phyloP scores from a whole-genome alignment of 1,140 invertebrate species.

The Euwallacea similis region DNA sequence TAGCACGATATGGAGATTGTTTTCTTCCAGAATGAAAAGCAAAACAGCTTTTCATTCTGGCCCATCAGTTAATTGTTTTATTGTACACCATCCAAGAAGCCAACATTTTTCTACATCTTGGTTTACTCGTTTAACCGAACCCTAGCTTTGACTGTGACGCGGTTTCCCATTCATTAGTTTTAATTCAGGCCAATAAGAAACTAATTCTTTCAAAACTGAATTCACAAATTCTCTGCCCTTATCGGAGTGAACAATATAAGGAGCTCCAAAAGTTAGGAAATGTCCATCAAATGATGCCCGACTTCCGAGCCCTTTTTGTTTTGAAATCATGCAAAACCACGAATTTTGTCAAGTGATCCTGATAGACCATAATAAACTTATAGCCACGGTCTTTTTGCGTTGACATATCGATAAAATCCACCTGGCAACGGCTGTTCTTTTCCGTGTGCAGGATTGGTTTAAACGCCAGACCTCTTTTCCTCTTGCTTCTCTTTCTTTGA shows the following conservation, averaged over 20 bases:
- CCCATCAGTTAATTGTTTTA: conserved; percentile 39
- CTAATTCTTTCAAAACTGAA: conserved; percentile 43
- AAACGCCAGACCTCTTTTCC: conserved; percentile 46
- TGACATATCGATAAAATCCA: conserved; percentile 58
- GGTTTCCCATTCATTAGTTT: conserved; percentile 51
- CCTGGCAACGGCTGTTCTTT: conserved; percentile 53
- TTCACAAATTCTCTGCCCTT: conserved; percentile 54
- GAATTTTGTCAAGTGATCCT: conserved; percentile 56
- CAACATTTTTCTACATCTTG: conserved; percentile 50
- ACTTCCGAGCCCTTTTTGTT: conserved; percentile 41
- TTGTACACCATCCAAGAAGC: conserved; percentile 43
- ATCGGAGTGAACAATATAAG: conserved; percentile 48
- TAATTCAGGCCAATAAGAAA: conserved; percentile 39
- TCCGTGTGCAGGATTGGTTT: conserved; percentile 49
- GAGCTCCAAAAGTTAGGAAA: conserved; percentile 45
- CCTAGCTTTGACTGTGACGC: conserved; percentile 45
- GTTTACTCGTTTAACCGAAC: conserved; percentile 48
- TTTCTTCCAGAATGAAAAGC: conserved; percentile 43
- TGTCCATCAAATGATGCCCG: conserved; percentile 41
- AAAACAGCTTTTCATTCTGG: conserved; percentile 47
- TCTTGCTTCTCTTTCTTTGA: conserved; percentile 38
- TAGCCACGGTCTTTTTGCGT: conserved; percentile 51
- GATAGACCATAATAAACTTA: conserved; percentile 54
- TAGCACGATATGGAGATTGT: conserved; percentile 41
- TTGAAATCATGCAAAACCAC: conserved; percentile 26